Evolutionary conservation across 2,797 vertebrate species (phyloP).

Genomic region (Leptoclinus maculatus): DNA sequence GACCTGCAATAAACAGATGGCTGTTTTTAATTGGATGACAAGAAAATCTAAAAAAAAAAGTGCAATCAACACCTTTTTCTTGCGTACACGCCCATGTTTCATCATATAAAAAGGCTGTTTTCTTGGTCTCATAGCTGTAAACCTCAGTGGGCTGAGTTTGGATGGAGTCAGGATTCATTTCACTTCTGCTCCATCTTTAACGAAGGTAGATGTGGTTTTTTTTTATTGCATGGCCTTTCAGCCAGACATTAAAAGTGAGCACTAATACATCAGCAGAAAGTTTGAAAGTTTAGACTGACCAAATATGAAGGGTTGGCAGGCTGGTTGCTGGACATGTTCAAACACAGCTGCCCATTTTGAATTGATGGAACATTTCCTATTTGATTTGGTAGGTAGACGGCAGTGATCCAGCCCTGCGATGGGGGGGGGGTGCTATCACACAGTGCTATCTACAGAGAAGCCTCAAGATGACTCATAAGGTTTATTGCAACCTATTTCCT

Average conservation of each 20-base stretch:
- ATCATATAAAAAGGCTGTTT: not conserved
- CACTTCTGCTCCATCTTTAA: conserved; percentile 50
- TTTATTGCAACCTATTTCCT: not conserved
- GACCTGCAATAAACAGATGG: not conserved
- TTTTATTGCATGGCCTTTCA: conserved; percentile 7
- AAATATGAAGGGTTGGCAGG: conserved; percentile 8
- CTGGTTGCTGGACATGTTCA: conserved; percentile 10
- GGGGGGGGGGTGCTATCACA: not conserved
- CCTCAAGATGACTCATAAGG: not conserved
- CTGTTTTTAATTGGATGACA: not conserved
- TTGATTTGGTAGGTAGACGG: conserved; percentile 33
- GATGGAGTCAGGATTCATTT: conserved; percentile 47
- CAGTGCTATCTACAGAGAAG: not conserved
- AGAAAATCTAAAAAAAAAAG: not conserved
- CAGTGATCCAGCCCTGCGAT: not conserved
- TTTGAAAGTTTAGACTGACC: conserved; percentile 37
- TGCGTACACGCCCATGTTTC: not conserved
- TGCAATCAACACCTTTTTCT: not conserved
- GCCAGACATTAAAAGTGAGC: conserved; percentile 25
- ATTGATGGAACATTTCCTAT: conserved; percentile 16
- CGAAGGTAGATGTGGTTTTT: not conserved
- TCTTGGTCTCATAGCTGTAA: conserved; percentile 16
- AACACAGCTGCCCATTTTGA: conserved; percentile 28
- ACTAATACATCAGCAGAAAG: conserved; percentile 27
- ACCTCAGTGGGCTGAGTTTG: conserved; percentile 30